These are phyloP conservation scores for Terrapene triunguis DNA, from an alignment of 2,113 vertebrate genomes.

Conservation along the genomic window DNA sequence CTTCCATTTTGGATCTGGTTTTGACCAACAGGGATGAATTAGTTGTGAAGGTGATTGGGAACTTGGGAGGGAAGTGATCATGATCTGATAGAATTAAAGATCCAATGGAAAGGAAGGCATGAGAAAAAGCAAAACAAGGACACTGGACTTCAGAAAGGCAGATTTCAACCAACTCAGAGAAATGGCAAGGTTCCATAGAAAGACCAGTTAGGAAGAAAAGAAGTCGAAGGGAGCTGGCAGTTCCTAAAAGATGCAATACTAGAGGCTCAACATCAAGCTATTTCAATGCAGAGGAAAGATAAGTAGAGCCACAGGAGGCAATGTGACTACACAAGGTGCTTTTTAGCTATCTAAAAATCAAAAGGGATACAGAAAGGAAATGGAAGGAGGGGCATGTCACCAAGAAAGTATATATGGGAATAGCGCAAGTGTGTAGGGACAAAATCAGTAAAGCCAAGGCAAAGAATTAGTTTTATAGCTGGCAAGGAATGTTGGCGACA, in stretches of 20 bases:
- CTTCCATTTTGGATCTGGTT: background rate
- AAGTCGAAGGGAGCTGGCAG: background rate
- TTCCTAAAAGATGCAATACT: background rate
- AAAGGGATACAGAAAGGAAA: background rate
- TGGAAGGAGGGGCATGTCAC: background rate
- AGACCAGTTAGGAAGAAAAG: background rate
- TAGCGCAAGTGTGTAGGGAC: background rate
- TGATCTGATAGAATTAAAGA: background rate
- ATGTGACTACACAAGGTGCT: background rate
- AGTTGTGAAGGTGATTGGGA: background rate
- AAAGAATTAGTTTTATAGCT: too few relatives aligned
- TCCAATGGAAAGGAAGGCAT: background rate
- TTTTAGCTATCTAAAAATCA: background rate
- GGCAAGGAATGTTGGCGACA: background rate
- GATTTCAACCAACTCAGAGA: background rate
- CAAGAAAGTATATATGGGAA: background rate
- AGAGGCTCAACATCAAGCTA: background rate
- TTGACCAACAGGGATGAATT: background rate
- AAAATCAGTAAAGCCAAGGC: background rate
- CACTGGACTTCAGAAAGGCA: background rate
- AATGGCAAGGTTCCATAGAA: background rate
- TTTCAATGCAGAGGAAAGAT: background rate
- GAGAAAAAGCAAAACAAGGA: background rate
- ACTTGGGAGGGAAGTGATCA: background rate
- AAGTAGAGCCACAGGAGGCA: background rate